Evolutionary conservation across 2,797 vertebrate species (phyloP).

Genomic region (Eospalax fontanierii): DNA sequence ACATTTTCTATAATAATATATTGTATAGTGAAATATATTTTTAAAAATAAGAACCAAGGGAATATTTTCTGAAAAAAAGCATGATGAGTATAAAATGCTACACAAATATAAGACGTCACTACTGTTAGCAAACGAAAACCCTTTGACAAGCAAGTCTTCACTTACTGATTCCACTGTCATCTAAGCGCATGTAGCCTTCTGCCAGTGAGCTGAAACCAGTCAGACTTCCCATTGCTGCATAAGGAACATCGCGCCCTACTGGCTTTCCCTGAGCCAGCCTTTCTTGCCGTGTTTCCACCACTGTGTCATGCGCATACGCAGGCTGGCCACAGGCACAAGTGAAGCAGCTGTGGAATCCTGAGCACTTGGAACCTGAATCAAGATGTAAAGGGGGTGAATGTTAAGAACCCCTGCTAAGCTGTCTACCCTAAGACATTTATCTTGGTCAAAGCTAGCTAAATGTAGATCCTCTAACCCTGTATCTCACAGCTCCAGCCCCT

Average conservation of each 20-base stretch:
- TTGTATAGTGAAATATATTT: neutral
- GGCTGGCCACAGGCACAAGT: slow-evolving; percentile 95
- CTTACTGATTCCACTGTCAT: slow-evolving; percentile 91
- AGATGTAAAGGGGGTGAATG: slow-evolving; percentile 1
- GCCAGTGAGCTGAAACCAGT: slow-evolving; percentile 95
- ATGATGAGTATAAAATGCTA: slow-evolving; percentile 14
- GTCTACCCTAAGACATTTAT: neutral
- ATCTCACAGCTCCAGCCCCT: neutral
- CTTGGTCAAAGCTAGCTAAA: slow-evolving; percentile 26
- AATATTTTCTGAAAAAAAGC: neutral
- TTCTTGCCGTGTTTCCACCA: slow-evolving; percentile 94
- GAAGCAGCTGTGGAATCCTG: slow-evolving; percentile 93
- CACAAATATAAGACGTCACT: neutral
- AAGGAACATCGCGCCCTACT: slow-evolving; percentile 93
- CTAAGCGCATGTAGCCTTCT: slow-evolving; percentile 94
- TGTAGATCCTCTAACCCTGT: neutral
- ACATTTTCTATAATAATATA: slow-evolving; percentile 50
- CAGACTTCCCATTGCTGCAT: slow-evolving; percentile 95
- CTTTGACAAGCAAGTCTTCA: neutral
- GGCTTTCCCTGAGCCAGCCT: slow-evolving; percentile 92
- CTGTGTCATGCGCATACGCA: slow-evolving; percentile 92
- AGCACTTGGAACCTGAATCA: slow-evolving; percentile 92
- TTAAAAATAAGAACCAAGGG: slow-evolving; percentile 42
- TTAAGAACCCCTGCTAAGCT: neutral
- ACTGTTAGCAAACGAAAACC: neutral